Conservation (phyloP, 2,888 invertebrate genomes). For the Monoplex corrugatus region DNA sequence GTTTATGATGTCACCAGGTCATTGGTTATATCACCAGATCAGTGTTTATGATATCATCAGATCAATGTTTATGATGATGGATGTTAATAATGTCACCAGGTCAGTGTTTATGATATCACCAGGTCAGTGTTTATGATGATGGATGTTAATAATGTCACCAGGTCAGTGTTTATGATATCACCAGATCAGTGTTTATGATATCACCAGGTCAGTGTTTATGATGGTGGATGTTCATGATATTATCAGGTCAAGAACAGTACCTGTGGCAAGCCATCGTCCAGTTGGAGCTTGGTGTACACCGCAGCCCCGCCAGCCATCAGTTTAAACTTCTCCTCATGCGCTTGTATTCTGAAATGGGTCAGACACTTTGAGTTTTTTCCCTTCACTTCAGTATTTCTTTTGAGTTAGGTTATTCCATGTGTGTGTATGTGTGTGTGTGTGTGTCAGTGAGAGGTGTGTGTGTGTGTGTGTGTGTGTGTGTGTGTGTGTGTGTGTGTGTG, state of each 20-base stretch:
- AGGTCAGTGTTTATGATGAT: no score
- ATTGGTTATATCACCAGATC: no score
- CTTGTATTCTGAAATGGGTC: slow-evolving; percentile 89
- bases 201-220: no score
- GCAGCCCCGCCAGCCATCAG: slow-evolving; percentile 94
- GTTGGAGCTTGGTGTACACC: slow-evolving; percentile 88
- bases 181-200: no score
- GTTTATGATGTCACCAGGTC: no score
- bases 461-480: not conserved
- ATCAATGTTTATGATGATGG: no score
- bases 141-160: no score
- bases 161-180: no score
- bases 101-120: no score
- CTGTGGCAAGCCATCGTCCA: slow-evolving; percentile 84
- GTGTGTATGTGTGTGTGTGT: not conserved
- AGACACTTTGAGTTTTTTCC: slow-evolving; percentile 67
- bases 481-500: not conserved
- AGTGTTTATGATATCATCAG: no score
- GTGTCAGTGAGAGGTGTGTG: not conserved
- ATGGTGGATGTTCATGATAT: no score
- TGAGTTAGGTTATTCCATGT: not conserved
- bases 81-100: no score
- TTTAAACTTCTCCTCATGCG: slow-evolving; percentile 91
- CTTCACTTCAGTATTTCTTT: not conserved
- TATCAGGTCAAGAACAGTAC: slow-evolving; percentile 76